Evolutionary conservation across 2,113 vertebrate genomes (phyloP).

Genomic region (Eurypyga helias): DNA sequence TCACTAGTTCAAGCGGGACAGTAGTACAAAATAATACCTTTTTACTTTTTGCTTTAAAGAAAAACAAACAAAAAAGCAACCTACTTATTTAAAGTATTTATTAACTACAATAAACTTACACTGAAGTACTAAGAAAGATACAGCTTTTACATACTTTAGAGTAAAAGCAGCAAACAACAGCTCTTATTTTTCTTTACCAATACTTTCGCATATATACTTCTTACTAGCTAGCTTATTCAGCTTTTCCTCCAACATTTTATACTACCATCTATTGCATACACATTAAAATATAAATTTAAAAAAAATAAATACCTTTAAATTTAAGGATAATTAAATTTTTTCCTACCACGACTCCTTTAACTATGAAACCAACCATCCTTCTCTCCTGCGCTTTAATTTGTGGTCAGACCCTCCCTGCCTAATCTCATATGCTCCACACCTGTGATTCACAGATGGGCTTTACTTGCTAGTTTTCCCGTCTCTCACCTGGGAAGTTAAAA

Average conservation of each 20-base stretch:
- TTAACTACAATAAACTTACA: neutral
- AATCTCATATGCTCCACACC: neutral
- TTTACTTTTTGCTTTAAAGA: no score
- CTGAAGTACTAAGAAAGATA: rapidly evolving
- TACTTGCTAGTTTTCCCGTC: neutral
- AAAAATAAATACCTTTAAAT: rapidly evolving
- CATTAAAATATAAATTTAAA: rapidly evolving
- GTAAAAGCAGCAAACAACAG: neutral
- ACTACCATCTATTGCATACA: rapidly evolving
- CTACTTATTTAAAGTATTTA: neutral
- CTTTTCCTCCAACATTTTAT: rapidly evolving
- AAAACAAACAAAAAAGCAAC: no score
- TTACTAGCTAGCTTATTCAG: rapidly evolving
- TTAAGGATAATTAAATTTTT: rapidly evolving
- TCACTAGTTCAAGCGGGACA: neutral
- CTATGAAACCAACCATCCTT: rapidly evolving
- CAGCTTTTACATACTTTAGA: rapidly evolving
- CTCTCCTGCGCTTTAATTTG: neutral
- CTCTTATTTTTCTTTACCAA: rapidly evolving
- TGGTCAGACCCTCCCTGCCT: neutral
- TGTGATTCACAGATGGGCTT: neutral
- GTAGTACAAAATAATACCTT: rapidly evolving
- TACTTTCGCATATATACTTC: rapidly evolving
- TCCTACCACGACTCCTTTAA: rapidly evolving
- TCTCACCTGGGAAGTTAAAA: neutral